Evolutionary conservation across 1,140 invertebrate genomes (phyloP), one percentile per base, ranked within the genome.

Genomic region (Drosophila takahashii): DNA sequence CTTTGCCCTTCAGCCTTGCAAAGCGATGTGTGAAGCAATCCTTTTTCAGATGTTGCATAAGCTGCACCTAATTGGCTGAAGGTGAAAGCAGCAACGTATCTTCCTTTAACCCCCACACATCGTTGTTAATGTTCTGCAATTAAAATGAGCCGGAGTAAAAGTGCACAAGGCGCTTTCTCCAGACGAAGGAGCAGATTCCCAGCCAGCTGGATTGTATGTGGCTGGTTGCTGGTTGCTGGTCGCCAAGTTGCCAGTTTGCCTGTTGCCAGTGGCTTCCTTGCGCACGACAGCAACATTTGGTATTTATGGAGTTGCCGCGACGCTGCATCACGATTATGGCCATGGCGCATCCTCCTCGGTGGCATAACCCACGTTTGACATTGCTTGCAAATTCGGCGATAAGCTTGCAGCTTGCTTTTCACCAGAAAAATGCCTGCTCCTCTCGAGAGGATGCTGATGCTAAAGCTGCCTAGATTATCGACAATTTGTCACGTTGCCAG

Each of bases 301-400:
- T 67, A 67, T 76, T 76, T 76, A 76, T 76, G 74, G 62, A 67
- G 62, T 52, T 58, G 77, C 36, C 29, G 39, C 13, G 41, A 32
- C 41, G 53, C 61, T 44, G 16, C 39, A 77, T 77, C 81, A 84
- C 81, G 81, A 84, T 84, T 85, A 77, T 77, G 56, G 74, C 64
- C 62, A 69, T 47, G 62, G 74, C 64, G 77, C 81, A 86, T 86
- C 81, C 81, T 87, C 72, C 48, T 76, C 44, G 71, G 80, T 84
- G 81, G 81, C 81, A 81, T 87, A 86, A 86, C 81, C 81, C 75
- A 81, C 81, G 83, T 87, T 71, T 87, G 81, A 86, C 81, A 86
- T 84, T 76, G 79, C 52, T 59, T 77, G 51, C 74, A 77, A 65
- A 60, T 72, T 72, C 58, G 77, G 70, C 74, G 66, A 77, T 77